These are phyloP conservation scores for Acleris laterana DNA, from an alignment of 2,888 invertebrate species.

Conservation along the genomic window DNA sequence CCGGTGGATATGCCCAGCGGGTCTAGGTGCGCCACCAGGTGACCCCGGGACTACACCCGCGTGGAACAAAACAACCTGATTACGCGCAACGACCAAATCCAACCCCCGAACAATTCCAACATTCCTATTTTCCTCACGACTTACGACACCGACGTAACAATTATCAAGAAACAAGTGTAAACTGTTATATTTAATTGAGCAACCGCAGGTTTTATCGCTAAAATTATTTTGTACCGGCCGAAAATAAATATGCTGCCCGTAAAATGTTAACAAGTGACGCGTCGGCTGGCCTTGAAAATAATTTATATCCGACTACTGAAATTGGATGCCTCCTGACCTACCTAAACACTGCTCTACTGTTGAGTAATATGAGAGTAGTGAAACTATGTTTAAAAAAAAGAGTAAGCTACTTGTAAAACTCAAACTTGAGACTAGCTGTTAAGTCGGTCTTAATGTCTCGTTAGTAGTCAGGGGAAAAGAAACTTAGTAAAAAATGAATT, in stretches of 20 bases:
- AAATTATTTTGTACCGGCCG: not conserved
- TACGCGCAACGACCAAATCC: constrained; percentile 10
- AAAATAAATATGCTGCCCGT: constrained; percentile 12
- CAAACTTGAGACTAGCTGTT: constrained; percentile 77
- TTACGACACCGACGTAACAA: not conserved
- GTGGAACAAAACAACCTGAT: constrained; percentile 48
- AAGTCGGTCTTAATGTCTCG: constrained; percentile 55
- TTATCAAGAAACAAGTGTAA: constrained; percentile 9
- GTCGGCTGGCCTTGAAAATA: constrained; percentile 15
- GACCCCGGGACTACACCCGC: constrained; percentile 92
- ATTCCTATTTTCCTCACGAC: not conserved
- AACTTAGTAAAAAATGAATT: constrained; percentile 39
- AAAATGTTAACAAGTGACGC: constrained; percentile 8
- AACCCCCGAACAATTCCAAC: constrained; percentile 2
- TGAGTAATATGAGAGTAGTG: no score
- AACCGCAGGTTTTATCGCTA: not conserved
- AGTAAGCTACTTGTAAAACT: not conserved
- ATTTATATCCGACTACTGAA: constrained; percentile 14
- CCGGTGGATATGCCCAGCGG: constrained; percentile 94
- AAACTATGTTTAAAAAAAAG: no score
- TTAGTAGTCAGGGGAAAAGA: constrained; percentile 37
- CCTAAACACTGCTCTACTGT: constrained; percentile 20
- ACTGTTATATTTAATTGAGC: not conserved
- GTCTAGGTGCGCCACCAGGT: constrained; percentile 96
- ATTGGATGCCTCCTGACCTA: constrained; percentile 21